phyloP scores from a whole-genome alignment of 2,797 vertebrate species.

The Decapterus maruadsi region DNA sequence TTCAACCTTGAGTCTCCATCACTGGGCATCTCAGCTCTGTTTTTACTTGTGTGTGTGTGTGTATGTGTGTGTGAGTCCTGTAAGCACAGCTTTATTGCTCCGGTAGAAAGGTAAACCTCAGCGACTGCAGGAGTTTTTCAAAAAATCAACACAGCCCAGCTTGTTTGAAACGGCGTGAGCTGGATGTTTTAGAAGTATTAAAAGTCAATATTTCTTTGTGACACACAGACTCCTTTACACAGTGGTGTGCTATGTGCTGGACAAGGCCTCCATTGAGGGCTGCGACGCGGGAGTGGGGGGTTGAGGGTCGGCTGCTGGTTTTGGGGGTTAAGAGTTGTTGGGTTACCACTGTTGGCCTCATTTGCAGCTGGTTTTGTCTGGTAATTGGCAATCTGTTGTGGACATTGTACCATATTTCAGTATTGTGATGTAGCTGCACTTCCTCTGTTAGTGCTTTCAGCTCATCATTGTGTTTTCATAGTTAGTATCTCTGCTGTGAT shows the following conservation, averaged over 20 bases:
- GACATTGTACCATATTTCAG: too few species aligned
- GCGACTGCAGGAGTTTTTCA: conserved; percentile 25
- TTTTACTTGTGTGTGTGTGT: conserved; percentile 20
- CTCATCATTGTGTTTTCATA: too few species aligned
- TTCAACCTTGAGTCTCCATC: conserved; percentile 7
- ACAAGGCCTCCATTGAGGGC: conserved; percentile 80
- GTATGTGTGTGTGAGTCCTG: conserved; percentile 22
- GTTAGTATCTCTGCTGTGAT: not conserved
- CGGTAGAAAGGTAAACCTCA: conserved; percentile 63
- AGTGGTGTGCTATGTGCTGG: conserved; percentile 68
- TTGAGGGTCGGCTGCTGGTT: conserved; percentile 38
- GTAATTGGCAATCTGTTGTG: conserved; percentile 5
- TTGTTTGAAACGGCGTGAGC: conserved; percentile 65
- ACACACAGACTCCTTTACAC: conserved; percentile 59
- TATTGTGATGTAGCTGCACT: too few species aligned
- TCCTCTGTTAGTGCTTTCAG: too few species aligned
- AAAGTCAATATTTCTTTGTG: conserved; percentile 82
- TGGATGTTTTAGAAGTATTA: conserved; percentile 78
- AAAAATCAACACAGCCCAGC: conserved; percentile 69
- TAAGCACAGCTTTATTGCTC: conserved; percentile 49
- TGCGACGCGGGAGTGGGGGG: conserved; percentile 17
- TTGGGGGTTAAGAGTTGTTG: conserved; percentile 64
- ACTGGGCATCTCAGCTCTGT: not conserved
- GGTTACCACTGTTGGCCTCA: conserved; percentile 45
- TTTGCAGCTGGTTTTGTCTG: conserved; percentile 28